phyloP scores from a whole-genome alignment of 1,140 invertebrate genomes.

The Pseudoatta argentina region DNA sequence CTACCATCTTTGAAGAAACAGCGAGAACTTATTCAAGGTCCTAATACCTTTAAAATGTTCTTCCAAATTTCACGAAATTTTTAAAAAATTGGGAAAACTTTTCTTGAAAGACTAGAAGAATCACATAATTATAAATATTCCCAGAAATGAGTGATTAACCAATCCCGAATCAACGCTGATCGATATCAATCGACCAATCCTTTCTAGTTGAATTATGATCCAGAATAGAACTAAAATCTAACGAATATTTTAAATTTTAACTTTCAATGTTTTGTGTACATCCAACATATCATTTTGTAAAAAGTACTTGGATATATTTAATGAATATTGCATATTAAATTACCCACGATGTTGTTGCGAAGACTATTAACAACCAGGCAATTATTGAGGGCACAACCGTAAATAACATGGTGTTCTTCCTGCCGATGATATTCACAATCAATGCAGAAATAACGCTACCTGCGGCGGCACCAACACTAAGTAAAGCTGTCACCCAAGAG shows the following conservation, averaged over 20 bases:
- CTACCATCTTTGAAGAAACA: no score
- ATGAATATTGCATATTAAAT: neutral
- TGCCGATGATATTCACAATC: constrained; percentile 85
- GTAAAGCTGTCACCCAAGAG: constrained; percentile 65
- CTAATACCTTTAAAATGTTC: neutral
- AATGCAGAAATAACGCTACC: constrained; percentile 26
- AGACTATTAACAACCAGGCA: constrained; percentile 88
- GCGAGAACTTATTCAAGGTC: no score
- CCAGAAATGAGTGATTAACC: no score
- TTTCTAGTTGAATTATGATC: neutral
- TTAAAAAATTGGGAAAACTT: neutral
- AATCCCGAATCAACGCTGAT: no score
- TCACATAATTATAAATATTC: neutral
- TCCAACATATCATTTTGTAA: neutral
- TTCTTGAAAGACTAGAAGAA: neutral
- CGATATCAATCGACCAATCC: no score
- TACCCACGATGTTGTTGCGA: constrained; percentile 84
- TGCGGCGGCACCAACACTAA: constrained; percentile 20
- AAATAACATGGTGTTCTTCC: constrained; percentile 88
- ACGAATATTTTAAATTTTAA: constrained; percentile 4
- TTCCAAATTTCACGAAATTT: neutral
- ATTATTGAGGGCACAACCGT: constrained; percentile 87
- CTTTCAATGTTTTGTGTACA: neutral
- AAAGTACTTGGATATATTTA: neutral
- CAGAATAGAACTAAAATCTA: neutral